Evolutionary conservation across 1,140 invertebrate species (phyloP), one percentile per base, ranked within the genome.

Genomic region (Danaus plexippus): DNA sequence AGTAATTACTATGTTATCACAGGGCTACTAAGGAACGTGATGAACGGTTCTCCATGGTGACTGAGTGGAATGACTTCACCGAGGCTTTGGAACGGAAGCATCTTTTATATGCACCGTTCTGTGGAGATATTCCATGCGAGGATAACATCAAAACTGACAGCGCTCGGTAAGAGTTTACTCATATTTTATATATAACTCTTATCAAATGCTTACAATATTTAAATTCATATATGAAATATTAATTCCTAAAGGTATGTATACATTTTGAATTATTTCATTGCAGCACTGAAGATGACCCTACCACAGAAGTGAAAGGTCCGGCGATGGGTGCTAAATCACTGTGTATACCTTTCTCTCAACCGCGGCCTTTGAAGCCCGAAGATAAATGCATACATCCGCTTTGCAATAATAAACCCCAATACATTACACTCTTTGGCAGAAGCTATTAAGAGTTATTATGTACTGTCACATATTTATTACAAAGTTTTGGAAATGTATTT

Each of bases 241-340:
- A 12, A 40, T 42, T 46, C 47, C n/a, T 22, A 44, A 22, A n/a
- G 11, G 13, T 44, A 47, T 46, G 9, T 13, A 43, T 15, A 41
- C 22, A 32, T 32, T 47, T 18, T 4, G 11, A 47, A 46, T 57
- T 9, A 47, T 51, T 66, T 56, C 58, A 58, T 52, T 63, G 9
- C 55, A 85, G 82, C 61, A 81, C 63, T 22, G 81, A 87, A n/a
- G 84, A 85, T 47, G 84, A 87, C 48, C 59, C 72, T 9, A 75
- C 72, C 11, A 66, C 68, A 9, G 84, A 85, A n/a, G 73, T 76
- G 9, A 84, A 82, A 54, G 80, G 63, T 44, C 95, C 97, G 13
- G 92, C 96, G 0, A 99, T 99, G 98, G 98, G 98, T 42, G 98
- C 98, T 6, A 99, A 99, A 86, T 94, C 95, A 15, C 88, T 99